Evolutionary conservation across 2,797 vertebrate species (phyloP).

Genomic region (Myoxocephalus aenaeus): DNA sequence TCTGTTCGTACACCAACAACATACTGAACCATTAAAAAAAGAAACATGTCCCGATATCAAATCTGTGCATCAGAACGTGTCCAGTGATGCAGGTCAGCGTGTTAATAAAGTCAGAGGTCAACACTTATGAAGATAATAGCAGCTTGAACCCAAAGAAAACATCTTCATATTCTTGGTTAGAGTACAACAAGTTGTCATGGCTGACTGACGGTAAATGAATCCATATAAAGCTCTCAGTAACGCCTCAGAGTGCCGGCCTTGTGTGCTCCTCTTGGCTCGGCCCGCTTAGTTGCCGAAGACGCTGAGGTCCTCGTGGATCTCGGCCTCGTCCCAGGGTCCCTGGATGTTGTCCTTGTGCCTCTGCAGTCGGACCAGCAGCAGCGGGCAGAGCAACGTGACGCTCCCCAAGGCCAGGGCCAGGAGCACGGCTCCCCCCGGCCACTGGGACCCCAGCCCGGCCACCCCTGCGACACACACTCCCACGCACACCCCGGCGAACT

Average conservation of each 20-base stretch:
- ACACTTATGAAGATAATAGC: slow-evolving; percentile 32
- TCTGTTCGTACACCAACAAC: slow-evolving; percentile 4
- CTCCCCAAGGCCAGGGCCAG: slow-evolving; percentile 86
- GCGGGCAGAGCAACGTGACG: slow-evolving; percentile 91
- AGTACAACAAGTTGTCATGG: slow-evolving; percentile 11
- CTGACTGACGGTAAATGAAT: not conserved
- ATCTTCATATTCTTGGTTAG: not conserved
- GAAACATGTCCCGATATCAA: not conserved
- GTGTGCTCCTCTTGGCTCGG: not conserved
- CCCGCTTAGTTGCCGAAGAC: slow-evolving; percentile 83
- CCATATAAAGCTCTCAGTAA: not conserved
- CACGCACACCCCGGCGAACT: slow-evolving; percentile 86
- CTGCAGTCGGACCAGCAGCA: slow-evolving; percentile 91
- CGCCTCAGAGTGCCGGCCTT: not conserved
- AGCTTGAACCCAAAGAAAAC: slow-evolving; percentile 12
- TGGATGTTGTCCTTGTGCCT: slow-evolving; percentile 98
- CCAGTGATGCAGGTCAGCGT: not conserved
- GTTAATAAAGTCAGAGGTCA: slow-evolving; percentile 32
- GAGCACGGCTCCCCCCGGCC: slow-evolving; percentile 86
- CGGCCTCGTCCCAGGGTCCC: slow-evolving; percentile 98
- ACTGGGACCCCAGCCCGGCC: slow-evolving; percentile 84
- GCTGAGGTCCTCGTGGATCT: slow-evolving; percentile 95
- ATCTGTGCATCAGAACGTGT: slow-evolving; percentile 11
- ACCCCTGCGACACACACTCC: slow-evolving; percentile 87
- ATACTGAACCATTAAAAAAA: slow-evolving; percentile 5